Base-by-base conservation (phyloP, 2,888 invertebrate genomes). In the Timandra comae region DNA sequence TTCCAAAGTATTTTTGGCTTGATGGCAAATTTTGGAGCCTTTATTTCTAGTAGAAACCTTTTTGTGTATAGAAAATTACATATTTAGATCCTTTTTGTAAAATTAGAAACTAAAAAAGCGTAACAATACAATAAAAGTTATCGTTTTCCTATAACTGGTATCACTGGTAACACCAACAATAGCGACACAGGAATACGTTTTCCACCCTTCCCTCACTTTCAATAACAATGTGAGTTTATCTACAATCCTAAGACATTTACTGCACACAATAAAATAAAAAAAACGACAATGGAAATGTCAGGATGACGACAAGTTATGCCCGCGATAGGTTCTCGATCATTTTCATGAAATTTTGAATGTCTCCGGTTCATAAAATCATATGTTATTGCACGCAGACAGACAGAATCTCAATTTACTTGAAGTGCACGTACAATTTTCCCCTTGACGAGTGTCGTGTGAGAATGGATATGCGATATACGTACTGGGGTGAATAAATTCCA, bases 401-500 rank as follows among this genome's bases (percentile, higher is more conserved):
- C 41, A 39, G 33, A 38, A 57, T 54, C 48, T 52, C 56, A 58
- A 62, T 63, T 58, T 54, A 48, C 49, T 54, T 58, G 32, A 48
- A 63, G 63, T 55, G 52, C 51, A 48, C 43, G 35, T 45, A 43
- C 49, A 49, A 49, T 54, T 59, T 57, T 50, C 46, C 55, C 55
- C 49, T 51, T 46, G 52, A 46, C 41, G 44, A 34, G 45, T 51
- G 49, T 40, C 56, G 56, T 54, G 52, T 46, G 59, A 49, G 55
- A 63, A 65, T 65, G 63, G 70, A 63, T 65, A 69, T 52, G 62
- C 59, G 65, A 63, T 60, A 27, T 39, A 48, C 47, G 43, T 40
- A 46, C 2, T 60, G 56, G 71, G 70, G 71, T 71, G 71, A 66
- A 70, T 71, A 70, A 67, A 69, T 70, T 66, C 66, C 63, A 56